These are phyloP conservation scores for Sesamia inferens DNA, from an alignment of 2,888 invertebrate species.

Conservation along the genomic window DNA sequence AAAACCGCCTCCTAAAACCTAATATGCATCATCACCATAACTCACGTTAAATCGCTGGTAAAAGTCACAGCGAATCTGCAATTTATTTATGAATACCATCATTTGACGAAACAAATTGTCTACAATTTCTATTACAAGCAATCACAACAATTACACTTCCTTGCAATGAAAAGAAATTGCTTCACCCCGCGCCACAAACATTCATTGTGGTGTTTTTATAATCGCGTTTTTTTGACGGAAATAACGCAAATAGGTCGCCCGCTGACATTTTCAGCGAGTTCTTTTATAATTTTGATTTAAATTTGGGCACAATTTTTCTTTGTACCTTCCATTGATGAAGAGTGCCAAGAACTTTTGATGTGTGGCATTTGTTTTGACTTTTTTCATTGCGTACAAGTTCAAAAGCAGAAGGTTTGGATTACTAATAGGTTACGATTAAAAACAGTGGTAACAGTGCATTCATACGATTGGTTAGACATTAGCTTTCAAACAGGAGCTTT, in stretches of 20 bases:
- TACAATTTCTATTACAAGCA: conserved; percentile 66
- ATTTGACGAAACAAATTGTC: conserved; percentile 66
- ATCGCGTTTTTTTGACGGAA: conserved; percentile 61
- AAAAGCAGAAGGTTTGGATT: conserved; percentile 24
- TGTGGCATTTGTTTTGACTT: conserved; percentile 19
- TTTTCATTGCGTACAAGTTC: conserved; percentile 3
- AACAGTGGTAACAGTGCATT: too few relatives aligned
- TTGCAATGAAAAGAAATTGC: conserved; percentile 67
- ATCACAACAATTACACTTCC: conserved; percentile 70
- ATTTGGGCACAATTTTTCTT: conserved; percentile 21
- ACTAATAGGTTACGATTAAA: background rate
- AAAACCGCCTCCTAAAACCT: background rate
- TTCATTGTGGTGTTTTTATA: conserved; percentile 67
- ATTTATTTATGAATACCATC: conserved; percentile 59
- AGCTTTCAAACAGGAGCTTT: too few relatives aligned
- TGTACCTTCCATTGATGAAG: conserved; percentile 26
- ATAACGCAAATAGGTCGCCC: conserved; percentile 49
- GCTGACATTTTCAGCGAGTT: conserved; percentile 49
- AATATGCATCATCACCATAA: conserved; percentile 23
- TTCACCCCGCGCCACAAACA: conserved; percentile 61
- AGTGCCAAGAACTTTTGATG: conserved; percentile 28
- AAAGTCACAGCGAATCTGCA: conserved; percentile 46
- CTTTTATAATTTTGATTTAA: conserved; percentile 45
- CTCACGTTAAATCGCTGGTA: conserved; percentile 35
- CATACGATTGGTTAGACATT: too few relatives aligned